Evolutionary conservation across 2,888 invertebrate species (phyloP), one percentile per base, ranked within the genome.

Genomic region (Meteorus colon): DNA sequence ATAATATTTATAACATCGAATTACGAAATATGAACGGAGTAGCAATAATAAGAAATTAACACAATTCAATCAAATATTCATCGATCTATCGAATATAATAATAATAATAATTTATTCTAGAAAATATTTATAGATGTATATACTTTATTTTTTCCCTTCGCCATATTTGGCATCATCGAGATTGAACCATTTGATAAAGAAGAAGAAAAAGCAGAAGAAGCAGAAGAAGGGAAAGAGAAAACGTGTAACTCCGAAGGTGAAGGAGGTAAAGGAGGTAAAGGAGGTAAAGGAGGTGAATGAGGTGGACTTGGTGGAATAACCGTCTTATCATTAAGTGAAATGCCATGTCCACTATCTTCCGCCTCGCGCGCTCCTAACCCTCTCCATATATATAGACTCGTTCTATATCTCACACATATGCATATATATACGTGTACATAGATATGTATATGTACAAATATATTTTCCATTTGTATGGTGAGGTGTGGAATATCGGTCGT

Each of bases 251-350:
- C 34, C 51, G 4, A 59, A 37, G 14, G 24, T 62, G 73, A 71
- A 78, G 71, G 37, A 79, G 34, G 34, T 8, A 34, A 6, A 4
- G 2, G 2, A 34, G 34, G 34, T 59, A 41, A 73, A 48, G 72
- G 62, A 74, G 55, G 31, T 45, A 45, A 78, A 78, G 71, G 51
- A 79, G 62, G 78, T 73, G 75, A 79, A 76, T 55, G 77, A 78
- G 24, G 63, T 45, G 74, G 69, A 74, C 76, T 79, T 80, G 75
- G 80, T 80, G 81, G 78, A 74, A 80, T 81, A 83, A 86, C 85
- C 84, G 85, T 84, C 88, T 88, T 89, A 89, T 89, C 89, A 89
- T 89, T 89, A 89, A 89, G 89, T 89, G 89, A 89, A 89, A 89
- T 89, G 89, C 89, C 89, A 85, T 89, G 89, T 89, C 89, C 89